Evolutionary conservation across 1,140 invertebrate genomes (phyloP).

Genomic region (Choristoneura fumiferana): DNA sequence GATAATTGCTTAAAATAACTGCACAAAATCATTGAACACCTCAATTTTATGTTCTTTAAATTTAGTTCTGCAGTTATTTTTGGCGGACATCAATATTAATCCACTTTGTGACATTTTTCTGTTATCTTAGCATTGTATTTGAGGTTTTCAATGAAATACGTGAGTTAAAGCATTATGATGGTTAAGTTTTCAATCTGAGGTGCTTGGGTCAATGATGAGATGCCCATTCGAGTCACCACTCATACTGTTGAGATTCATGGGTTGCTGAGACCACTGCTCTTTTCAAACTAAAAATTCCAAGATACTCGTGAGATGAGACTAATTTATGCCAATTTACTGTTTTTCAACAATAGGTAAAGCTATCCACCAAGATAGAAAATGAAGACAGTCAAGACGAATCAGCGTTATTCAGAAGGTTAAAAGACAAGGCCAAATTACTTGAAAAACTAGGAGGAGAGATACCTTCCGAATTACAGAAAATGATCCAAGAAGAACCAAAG

Average conservation of each 20-base stretch:
- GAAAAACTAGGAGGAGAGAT: slow-evolving; percentile 67
- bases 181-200: slow-evolving; percentile 62
- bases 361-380: slow-evolving; percentile 23
- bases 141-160: slow-evolving; percentile 34
- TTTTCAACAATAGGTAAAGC: too few species aligned
- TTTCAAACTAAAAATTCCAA: too few species aligned
- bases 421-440: slow-evolving; percentile 65
- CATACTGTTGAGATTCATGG: slow-evolving; percentile 1
- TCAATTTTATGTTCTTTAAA: background rate
- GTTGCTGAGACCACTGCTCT: slow-evolving; percentile 18
- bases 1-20: slow-evolving; percentile 22
- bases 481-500: slow-evolving; percentile 52
- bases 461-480: slow-evolving; percentile 56
- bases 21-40: slow-evolving; percentile 20
- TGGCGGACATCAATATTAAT: too few species aligned
- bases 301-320: too few species aligned
- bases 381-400: slow-evolving; percentile 63
- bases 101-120: too few species aligned
- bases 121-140: background rate
- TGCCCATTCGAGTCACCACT: slow-evolving; percentile 7
- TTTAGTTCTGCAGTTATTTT: too few species aligned
- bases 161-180: slow-evolving; percentile 49
- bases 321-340: too few species aligned
- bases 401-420: slow-evolving; percentile 49
- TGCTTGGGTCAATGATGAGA: slow-evolving; percentile 13